Evolutionary conservation across 2,113 vertebrate genomes (phyloP).

Genomic region (Saimiri boliviensis): DNA sequence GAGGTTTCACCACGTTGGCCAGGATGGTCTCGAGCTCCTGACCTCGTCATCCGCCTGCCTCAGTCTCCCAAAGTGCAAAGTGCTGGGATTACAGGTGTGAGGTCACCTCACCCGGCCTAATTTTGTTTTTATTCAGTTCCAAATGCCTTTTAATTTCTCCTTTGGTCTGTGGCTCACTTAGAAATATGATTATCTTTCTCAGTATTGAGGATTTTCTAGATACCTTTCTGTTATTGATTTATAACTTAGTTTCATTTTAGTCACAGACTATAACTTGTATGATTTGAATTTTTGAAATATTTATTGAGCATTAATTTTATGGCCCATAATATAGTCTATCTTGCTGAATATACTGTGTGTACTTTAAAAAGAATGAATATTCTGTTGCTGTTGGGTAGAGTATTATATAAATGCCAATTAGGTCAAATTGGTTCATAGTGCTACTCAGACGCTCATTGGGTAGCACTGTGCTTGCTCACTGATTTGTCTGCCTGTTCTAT

Average conservation of each 20-base stretch:
- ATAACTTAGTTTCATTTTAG: background rate
- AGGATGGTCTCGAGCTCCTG: no score
- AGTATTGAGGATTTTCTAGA: background rate
- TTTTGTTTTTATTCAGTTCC: no score
- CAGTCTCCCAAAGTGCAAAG: no score
- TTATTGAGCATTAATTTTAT: background rate
- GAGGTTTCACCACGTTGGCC: no score
- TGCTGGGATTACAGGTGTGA: no score
- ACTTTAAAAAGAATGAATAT: background rate
- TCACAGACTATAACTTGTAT: background rate
- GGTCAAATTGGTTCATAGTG: background rate
- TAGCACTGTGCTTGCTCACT: background rate
- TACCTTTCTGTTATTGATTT: background rate
- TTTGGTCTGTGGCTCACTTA: background rate
- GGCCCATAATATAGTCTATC: background rate
- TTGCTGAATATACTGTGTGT: background rate
- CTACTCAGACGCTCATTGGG: background rate
- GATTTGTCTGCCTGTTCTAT: background rate
- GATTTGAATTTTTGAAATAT: background rate
- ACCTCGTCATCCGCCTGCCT: no score
- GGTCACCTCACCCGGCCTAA: background rate
- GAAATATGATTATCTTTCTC: background rate
- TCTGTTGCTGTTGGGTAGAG: background rate
- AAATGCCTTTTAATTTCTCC: background rate
- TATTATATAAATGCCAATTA: background rate